phyloP scores from a whole-genome alignment of 2,888 invertebrate genomes.

The Oxycera nigricornis region DNA sequence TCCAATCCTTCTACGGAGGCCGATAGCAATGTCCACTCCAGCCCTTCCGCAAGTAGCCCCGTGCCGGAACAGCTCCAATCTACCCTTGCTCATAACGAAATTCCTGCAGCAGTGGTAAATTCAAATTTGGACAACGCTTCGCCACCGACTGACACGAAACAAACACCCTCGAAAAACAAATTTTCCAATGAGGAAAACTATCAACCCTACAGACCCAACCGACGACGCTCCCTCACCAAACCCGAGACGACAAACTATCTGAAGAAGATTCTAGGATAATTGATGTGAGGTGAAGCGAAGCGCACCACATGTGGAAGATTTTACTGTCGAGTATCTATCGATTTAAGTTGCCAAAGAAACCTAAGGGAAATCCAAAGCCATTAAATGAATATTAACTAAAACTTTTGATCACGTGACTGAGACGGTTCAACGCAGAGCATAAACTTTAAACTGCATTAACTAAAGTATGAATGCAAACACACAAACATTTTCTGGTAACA shows the following conservation, averaged over 20 bases:
- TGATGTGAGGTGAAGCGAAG: conserved; percentile 15
- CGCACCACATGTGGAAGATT: background rate
- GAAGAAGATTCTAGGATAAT: conserved; percentile 62
- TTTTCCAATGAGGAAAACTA: conserved; percentile 60
- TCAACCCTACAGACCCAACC: conserved; percentile 61
- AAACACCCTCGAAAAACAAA: conserved; percentile 51
- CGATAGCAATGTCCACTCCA: background rate
- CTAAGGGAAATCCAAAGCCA: background rate
- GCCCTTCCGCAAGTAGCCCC: background rate
- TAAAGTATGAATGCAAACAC: background rate
- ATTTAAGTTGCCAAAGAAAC: conserved; percentile 34
- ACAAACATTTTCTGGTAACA: background rate
- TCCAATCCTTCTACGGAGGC: conserved; percentile 42
- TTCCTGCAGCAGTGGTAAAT: conserved; percentile 42
- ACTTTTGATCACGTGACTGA: conserved; percentile 31
- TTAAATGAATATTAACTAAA: background rate
- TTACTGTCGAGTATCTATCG: conserved; percentile 21
- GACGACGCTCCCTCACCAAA: conserved; percentile 60
- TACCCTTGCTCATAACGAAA: conserved; percentile 17
- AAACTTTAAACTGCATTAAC: background rate
- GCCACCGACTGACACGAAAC: conserved; percentile 25
- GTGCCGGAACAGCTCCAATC: background rate
- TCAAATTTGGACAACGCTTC: conserved; percentile 41
- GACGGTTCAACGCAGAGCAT: conserved; percentile 10
- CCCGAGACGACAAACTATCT: conserved; percentile 61